A percentile compares a stretch with the other conserved stretches of the same genome.
Evolutionary conservation across 2,888 invertebrate genomes (phyloP).

Genomic region (Drosophila koepferae): DNA sequence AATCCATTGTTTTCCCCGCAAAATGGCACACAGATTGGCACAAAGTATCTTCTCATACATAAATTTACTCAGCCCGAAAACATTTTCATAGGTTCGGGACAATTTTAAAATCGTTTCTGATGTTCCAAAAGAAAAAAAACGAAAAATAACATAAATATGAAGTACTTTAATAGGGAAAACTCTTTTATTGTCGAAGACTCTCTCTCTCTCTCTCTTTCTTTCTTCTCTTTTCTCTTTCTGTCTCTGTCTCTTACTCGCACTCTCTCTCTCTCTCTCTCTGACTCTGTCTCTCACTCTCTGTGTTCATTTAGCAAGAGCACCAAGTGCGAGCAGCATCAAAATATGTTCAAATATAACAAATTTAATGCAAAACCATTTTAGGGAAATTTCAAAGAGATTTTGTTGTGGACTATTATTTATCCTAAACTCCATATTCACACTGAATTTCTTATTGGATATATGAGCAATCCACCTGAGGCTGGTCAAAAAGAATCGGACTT

Average conservation of each 20-base stretch:
- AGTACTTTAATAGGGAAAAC: slow-evolving; percentile 1
- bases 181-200: neutral
- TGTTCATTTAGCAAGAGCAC: neutral
- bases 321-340: neutral
- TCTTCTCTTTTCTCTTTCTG: no score
- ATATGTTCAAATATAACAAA: neutral
- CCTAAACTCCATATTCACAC: neutral
- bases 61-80: slow-evolving; percentile 9
- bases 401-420: neutral
- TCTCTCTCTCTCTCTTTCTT: no score
- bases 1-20: slow-evolving; percentile 43
- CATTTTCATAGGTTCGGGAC: slow-evolving; percentile 1
- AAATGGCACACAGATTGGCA: slow-evolving; percentile 4
- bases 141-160: neutral
- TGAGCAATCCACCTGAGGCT: no score
- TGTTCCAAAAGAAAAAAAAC: neutral
- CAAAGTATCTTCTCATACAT: slow-evolving; percentile 31
- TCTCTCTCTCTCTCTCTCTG: no score
- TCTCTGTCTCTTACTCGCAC: no score
- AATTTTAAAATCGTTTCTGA: slow-evolving; percentile 6
- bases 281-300: no score
- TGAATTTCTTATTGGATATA: neutral
- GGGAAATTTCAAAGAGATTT: neutral
- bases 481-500: no score
- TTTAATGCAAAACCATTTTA: neutral